Evolutionary conservation across 2,888 invertebrate genomes (phyloP).

Genomic region (Boloria selene): DNA sequence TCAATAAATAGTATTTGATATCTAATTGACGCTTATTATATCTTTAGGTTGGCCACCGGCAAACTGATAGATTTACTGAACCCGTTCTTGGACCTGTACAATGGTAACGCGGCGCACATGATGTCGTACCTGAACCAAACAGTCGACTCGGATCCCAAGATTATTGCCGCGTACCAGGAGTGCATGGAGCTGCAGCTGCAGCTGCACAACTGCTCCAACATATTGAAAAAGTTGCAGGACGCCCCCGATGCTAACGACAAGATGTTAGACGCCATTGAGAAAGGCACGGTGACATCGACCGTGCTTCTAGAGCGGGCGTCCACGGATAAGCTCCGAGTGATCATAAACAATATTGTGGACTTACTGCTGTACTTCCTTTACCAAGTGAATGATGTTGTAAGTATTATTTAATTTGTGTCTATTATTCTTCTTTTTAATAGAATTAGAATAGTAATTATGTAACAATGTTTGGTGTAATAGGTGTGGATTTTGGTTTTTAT

Average conservation of each 20-base stretch:
- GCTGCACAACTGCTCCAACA: slow-evolving; percentile 90
- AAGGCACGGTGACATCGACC: slow-evolving; percentile 62
- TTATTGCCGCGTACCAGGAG: slow-evolving; percentile 83
- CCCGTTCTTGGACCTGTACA: slow-evolving; percentile 89
- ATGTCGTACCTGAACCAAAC: slow-evolving; percentile 89
- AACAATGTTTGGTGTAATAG: too few species aligned
- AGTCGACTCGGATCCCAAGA: slow-evolving; percentile 83
- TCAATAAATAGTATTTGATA: too few species aligned
- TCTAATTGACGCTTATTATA: not conserved
- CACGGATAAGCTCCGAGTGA: slow-evolving; percentile 91
- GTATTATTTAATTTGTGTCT: slow-evolving; percentile 39
- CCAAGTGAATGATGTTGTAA: slow-evolving; percentile 69
- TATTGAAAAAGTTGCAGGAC: slow-evolving; percentile 88
- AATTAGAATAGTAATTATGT: too few species aligned
- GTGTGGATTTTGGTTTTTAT: too few species aligned
- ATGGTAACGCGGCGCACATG: slow-evolving; percentile 91
- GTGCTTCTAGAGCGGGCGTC: slow-evolving; percentile 84
- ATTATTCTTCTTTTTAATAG: too few species aligned
- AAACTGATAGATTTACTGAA: slow-evolving; percentile 91
- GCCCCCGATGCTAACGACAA: slow-evolving; percentile 67
- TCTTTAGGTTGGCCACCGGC: slow-evolving; percentile 91
- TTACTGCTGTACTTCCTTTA: slow-evolving; percentile 88
- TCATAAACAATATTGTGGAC: slow-evolving; percentile 92
- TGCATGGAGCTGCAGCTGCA: slow-evolving; percentile 95
- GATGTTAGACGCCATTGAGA: slow-evolving; percentile 58